A percentile compares a stretch with the other conserved stretches of the same genome.
These are phyloP conservation scores for Podarcis muralis DNA, from an alignment of 2,113 vertebrate species.

Conservation along the genomic window DNA sequence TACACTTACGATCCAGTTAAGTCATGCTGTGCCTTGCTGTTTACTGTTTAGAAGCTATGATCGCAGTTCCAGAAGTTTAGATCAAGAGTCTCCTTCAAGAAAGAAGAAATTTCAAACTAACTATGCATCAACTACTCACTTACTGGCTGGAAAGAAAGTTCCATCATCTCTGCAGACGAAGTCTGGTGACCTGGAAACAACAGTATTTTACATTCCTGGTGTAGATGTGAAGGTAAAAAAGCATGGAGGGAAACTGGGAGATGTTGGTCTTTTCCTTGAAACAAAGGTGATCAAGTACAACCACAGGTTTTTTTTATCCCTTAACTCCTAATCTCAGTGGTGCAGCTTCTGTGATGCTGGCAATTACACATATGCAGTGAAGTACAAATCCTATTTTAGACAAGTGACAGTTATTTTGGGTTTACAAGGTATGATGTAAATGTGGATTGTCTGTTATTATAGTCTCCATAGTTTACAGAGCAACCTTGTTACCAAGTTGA, in stretches of 20 bases:
- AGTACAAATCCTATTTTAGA: neutral
- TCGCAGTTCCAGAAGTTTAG: constrained; percentile 89
- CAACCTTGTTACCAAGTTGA: neutral
- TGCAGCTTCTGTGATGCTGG: neutral
- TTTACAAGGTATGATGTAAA: too few species aligned
- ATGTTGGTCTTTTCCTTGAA: neutral
- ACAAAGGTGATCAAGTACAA: neutral
- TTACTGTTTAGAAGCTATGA: constrained; percentile 86
- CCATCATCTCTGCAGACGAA: constrained; percentile 94
- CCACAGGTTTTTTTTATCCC: neutral
- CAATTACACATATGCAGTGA: neutral
- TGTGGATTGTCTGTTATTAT: too few species aligned
- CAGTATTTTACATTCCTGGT: constrained; percentile 98
- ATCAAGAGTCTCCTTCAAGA: constrained; percentile 97
- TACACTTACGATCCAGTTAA: neutral
- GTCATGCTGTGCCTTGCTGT: neutral
- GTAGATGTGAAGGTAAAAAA: constrained; percentile 94
- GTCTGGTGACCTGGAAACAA: constrained; percentile 91
- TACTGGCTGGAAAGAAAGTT: constrained; percentile 91
- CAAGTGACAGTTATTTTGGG: neutral
- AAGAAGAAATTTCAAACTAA: constrained; percentile 93
- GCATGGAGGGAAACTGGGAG: neutral
- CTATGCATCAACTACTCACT: constrained; percentile 89
- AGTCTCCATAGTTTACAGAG: neutral
- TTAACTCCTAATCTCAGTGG: neutral